Evolutionary conservation across 1,140 invertebrate species (phyloP).

Genomic region (Arion vulgaris): DNA sequence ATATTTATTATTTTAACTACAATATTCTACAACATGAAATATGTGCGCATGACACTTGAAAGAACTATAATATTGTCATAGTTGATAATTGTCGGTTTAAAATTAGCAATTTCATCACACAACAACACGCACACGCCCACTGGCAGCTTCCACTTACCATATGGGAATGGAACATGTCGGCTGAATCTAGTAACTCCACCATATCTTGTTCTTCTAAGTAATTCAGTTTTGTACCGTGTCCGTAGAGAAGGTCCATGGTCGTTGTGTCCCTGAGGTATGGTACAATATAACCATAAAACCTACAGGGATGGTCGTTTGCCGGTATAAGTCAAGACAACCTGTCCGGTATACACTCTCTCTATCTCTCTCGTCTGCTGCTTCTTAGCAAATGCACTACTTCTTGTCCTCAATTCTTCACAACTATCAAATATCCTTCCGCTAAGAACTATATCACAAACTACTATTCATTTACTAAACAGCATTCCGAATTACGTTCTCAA

Average conservation of each 20-base stretch:
- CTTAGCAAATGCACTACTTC: not conserved
- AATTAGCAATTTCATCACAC: not conserved
- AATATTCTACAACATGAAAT: too few species aligned
- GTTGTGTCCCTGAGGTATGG: slow-evolving; percentile 56
- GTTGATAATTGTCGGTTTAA: too few species aligned
- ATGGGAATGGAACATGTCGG: slow-evolving; percentile 56
- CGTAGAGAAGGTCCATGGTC: slow-evolving; percentile 69
- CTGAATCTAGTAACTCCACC: slow-evolving; percentile 58
- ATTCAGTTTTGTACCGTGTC: slow-evolving; percentile 62
- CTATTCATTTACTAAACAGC: not conserved
- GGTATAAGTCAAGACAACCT: not conserved
- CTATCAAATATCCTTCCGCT: not conserved
- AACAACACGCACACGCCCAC: not conserved
- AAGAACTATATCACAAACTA: not conserved
- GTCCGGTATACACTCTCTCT: not conserved
- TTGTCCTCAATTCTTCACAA: not conserved
- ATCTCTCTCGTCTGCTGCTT: not conserved
- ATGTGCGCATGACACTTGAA: too few species aligned
- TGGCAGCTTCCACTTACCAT: slow-evolving; percentile 38
- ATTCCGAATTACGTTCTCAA: not conserved
- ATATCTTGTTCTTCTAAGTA: slow-evolving; percentile 62
- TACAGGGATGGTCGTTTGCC: slow-evolving; percentile 57
- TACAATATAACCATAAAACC: slow-evolving; percentile 48
- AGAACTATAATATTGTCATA: too few species aligned
- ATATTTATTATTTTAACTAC: too few species aligned